Evolutionary conservation across 2,888 invertebrate species (phyloP).

Genomic region (Dorcus hopei): DNA sequence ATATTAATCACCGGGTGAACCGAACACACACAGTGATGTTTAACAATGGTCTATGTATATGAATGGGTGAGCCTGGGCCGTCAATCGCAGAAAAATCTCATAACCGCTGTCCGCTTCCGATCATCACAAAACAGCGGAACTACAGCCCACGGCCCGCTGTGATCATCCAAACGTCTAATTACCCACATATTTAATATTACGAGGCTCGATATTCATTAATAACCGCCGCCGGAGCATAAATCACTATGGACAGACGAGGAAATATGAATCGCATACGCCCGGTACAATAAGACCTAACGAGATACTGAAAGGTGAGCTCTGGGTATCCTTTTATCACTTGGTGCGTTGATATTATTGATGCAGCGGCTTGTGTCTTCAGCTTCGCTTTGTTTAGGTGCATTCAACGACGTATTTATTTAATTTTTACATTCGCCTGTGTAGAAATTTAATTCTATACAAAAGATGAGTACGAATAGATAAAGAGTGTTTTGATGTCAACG

Average conservation of each 20-base stretch:
- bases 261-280: slow-evolving; percentile 21
- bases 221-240: slow-evolving; percentile 29
- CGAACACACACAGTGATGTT: background rate
- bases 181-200: slow-evolving; percentile 31
- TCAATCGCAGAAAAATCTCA: slow-evolving; percentile 1
- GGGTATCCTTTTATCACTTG: background rate
- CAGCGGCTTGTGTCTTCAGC: no score
- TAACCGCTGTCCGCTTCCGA: slow-evolving; percentile 21
- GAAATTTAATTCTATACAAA: no score
- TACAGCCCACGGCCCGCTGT: slow-evolving; percentile 34
- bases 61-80: background rate
- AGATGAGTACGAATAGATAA: no score
- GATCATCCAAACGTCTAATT: slow-evolving; percentile 29
- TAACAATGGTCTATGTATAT: background rate
- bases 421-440: no score
- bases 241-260: slow-evolving; percentile 26
- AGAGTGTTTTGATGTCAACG: no score
- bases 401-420: no score
- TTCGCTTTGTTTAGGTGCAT: no score
- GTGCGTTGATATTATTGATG: slow-evolving; percentile 1
- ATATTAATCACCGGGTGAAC: background rate
- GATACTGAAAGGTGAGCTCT: slow-evolving; percentile 13
- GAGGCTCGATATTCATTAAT: slow-evolving; percentile 29
- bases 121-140: slow-evolving; percentile 38
- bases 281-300: slow-evolving; percentile 27